Evolutionary conservation across 2,113 vertebrate species (phyloP).

Genomic region (Anseranas semipalmata): DNA sequence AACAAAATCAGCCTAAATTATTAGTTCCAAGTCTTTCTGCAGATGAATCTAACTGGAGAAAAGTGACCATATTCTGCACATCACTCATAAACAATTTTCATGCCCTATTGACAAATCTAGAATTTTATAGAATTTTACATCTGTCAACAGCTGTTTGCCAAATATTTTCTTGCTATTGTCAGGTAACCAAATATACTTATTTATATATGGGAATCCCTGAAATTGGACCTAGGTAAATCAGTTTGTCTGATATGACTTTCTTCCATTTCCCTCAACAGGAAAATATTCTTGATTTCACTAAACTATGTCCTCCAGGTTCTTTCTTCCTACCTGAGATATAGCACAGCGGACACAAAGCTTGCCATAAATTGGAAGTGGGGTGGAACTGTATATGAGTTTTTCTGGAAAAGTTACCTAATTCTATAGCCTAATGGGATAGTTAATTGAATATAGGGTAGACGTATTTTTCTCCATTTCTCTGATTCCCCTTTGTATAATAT

Average conservation of each 20-base stretch:
- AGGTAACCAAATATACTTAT: not conserved
- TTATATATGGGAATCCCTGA: not conserved
- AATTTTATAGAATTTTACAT: not conserved
- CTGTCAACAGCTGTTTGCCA: not conserved
- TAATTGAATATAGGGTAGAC: not conserved
- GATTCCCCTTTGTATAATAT: not conserved
- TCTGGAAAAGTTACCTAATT: not conserved
- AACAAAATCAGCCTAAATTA: not conserved
- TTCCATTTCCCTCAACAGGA: not conserved
- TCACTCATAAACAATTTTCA: not conserved
- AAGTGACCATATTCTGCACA: not conserved
- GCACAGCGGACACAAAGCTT: not conserved
- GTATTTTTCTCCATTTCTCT: not conserved
- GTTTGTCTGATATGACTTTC: not conserved
- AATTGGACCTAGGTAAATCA: not conserved
- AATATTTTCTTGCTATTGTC: not conserved
- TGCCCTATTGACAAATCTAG: not conserved
- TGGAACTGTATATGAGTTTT: not conserved
- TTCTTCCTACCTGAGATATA: not conserved
- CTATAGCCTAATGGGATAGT: not conserved
- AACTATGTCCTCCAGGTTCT: not conserved
- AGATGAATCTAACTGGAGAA: not conserved
- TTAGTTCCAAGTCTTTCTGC: not conserved
- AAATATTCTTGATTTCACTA: not conserved
- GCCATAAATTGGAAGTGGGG: not conserved